A percentile compares a stretch with the other conserved stretches of the same genome.
Evolutionary conservation across 2,888 invertebrate genomes (phyloP).

Genomic region (Carpatolechia fugitivella): DNA sequence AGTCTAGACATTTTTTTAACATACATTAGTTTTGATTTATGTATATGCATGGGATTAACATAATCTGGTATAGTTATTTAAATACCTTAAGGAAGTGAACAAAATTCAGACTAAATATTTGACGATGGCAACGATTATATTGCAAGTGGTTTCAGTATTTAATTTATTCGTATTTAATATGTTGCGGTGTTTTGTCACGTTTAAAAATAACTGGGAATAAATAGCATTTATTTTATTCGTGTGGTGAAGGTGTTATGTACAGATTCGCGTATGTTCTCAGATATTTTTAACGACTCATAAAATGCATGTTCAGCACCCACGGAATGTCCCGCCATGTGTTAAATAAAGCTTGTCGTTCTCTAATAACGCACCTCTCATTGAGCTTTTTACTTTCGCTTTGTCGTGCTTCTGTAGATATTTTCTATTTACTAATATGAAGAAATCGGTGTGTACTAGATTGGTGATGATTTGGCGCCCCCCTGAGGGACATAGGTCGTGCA

Average conservation of each 20-base stretch:
- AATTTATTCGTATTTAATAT: conserved; percentile 7
- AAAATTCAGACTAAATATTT: too few species aligned
- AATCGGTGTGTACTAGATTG: conserved; percentile 64
- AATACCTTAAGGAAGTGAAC: too few species aligned
- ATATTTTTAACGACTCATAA: conserved; percentile 28
- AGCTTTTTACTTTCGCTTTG: conserved; percentile 50
- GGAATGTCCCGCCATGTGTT: conserved; percentile 49
- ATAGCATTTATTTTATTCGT: not conserved
- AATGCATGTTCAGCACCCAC: conserved; percentile 43
- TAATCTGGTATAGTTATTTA: not conserved
- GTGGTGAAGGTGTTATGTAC: not conserved
- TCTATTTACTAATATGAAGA: conserved; percentile 56
- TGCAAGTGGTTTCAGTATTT: not conserved
- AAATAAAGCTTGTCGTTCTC: conserved; percentile 49
- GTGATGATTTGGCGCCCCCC: conserved; percentile 75
- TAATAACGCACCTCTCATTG: conserved; percentile 54
- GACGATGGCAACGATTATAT: not conserved
- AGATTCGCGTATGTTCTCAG: conserved; percentile 21
- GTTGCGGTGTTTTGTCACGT: conserved; percentile 5
- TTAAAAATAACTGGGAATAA: conserved; percentile 23
- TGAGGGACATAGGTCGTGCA: conserved; percentile 64
- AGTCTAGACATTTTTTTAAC: not conserved
- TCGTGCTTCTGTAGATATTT: conserved; percentile 51
- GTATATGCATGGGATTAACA: too few species aligned
- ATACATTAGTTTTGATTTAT: not conserved